Percentiles rank a stretch among this genome's conserved stretches.
Conservation (phyloP, 2,113 vertebrate genomes). For the Sorex fumeus region DNA sequence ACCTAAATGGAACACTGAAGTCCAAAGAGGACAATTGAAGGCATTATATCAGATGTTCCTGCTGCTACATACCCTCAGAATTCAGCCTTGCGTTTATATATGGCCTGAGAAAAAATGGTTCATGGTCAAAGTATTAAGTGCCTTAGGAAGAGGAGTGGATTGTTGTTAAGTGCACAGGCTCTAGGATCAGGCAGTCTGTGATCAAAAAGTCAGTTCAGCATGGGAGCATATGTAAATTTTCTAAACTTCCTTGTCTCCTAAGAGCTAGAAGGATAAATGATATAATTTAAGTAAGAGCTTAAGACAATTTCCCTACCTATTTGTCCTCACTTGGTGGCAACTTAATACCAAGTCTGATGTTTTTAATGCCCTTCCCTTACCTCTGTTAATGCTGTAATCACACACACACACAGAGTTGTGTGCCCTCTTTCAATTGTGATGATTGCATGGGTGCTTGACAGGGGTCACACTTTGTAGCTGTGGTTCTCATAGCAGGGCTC, state of each 20-base stretch:
- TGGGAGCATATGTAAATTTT: constrained; percentile 34
- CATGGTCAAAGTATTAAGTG: constrained; percentile 59
- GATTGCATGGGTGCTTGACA: too few species aligned
- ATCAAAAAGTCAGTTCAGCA: constrained; percentile 25
- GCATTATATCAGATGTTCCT: constrained; percentile 63
- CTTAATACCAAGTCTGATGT: background rate
- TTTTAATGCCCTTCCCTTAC: too few species aligned
- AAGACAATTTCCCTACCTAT: background rate
- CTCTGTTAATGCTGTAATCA: too few species aligned
- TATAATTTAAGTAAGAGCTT: constrained; percentile 15
- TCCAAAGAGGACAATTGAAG: constrained; percentile 58
- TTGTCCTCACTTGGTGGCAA: background rate
- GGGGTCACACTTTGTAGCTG: too few species aligned
- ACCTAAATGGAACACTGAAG: constrained; percentile 53
- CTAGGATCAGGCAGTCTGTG: constrained; percentile 21
- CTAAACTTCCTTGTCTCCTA: constrained; percentile 20
- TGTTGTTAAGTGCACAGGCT: constrained; percentile 20
- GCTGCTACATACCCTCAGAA: constrained; percentile 13
- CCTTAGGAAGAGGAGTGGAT: background rate
- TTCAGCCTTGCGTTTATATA: constrained; percentile 57
- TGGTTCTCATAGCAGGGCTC: too few species aligned
- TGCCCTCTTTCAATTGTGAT: too few species aligned
- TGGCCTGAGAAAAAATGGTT: constrained; percentile 57
- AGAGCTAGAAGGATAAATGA: constrained; percentile 14
- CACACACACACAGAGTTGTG: too few species aligned